Evolutionary conservation across 2,113 vertebrate species (phyloP).

Genomic region (Rhegmatorhina hoffmannsi): DNA sequence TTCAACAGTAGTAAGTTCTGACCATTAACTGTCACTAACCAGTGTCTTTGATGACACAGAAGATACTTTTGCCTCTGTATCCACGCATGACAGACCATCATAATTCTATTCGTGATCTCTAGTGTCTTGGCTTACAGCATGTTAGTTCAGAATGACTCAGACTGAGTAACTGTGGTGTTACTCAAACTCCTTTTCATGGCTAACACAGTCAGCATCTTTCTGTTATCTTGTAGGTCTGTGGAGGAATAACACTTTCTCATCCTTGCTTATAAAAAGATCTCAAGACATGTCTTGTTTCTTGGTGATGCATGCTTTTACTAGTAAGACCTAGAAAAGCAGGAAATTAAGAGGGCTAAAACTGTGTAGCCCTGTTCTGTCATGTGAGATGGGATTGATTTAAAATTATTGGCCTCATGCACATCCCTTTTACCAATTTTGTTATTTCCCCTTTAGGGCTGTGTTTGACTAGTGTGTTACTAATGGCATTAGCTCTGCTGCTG

Average conservation of each 20-base stretch:
- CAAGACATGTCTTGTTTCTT: not conserved
- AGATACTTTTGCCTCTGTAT: not conserved
- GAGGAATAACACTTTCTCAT: not conserved
- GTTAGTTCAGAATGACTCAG: not conserved
- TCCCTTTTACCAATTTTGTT: not conserved
- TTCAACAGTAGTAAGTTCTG: not conserved
- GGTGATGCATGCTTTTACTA: not conserved
- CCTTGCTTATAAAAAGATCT: not conserved
- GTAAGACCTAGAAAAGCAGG: not conserved
- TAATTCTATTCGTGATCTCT: not conserved
- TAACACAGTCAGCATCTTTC: not conserved
- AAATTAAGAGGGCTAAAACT: not conserved
- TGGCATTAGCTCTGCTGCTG: not conserved
- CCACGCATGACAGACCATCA: not conserved
- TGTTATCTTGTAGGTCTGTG: not conserved
- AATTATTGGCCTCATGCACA: not conserved
- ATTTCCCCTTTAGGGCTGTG: not conserved
- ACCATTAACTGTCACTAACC: not conserved
- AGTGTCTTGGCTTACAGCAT: not conserved
- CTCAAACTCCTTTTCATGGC: not conserved
- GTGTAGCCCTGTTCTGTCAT: not conserved
- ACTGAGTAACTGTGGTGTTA: not conserved
- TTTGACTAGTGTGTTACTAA: conserved; percentile 1
- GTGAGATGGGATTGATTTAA: not conserved
- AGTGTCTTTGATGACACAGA: not conserved